Evolutionary conservation across 1,140 invertebrate species (phyloP), one percentile per base, ranked within the genome.

Genomic region (Chionoecetes opilio): DNA sequence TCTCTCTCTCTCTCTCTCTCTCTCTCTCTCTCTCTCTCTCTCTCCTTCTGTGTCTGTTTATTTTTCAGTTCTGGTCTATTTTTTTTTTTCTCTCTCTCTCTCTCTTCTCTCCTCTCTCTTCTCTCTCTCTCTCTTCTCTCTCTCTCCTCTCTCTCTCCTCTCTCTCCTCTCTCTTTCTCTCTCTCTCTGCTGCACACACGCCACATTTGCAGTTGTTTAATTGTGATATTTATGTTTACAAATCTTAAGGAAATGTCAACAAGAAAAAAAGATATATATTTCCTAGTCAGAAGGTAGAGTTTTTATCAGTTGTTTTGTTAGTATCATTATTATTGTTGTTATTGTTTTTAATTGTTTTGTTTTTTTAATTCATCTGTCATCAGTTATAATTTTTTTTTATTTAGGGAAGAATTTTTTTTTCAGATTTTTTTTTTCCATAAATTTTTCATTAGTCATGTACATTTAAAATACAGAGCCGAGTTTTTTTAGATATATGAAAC

Each of bases 161-260:
- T 37, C 37, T 17, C 37, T 37, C 17, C 85, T 11, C n/a, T 26
- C 85, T 86, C n/a, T n/a, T n/a, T n/a, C n/a, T n/a, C n/a, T n/a
- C n/a, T n/a, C n/a, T n/a, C n/a, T n/a, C n/a, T n/a, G n/a, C n/a
- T n/a, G n/a, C n/a, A n/a, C n/a, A 26, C 41, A 26, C 41, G 34
- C 41, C 87, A 38, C 87, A 41, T 41, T 86, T 86, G 92, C 92
- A 93, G 92, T 82, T 93, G 92, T 41, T 93, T 32, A n/a, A 93
- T 85, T 93, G 92, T 93, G 92, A 93, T 93, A 93, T 85, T 92
- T 92, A 92, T 34, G 92, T 93, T 93, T 82, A 93, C 92, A 93
- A 86, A 84, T 93, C 85, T 37, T 93, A 46, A 93, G 92, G 82
- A 93, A 86, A 86, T 93, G 46, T 93, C 21, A n/a, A n/a, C n/a